Evolutionary conservation across 2,113 vertebrate species (phyloP).

Genomic region (Ranitomeya imitator): DNA sequence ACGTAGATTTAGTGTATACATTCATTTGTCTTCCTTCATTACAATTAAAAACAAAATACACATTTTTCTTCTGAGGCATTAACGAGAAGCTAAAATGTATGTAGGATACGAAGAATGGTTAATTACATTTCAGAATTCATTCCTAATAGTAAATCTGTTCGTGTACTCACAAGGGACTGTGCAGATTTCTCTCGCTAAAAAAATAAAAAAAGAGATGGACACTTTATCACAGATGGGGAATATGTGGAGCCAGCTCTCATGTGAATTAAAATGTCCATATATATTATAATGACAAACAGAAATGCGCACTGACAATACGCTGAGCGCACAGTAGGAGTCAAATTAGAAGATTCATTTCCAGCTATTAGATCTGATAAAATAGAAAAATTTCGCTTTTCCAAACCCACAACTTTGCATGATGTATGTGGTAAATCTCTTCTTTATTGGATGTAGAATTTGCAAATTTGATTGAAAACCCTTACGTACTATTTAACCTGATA

Average conservation of each 20-base stretch:
- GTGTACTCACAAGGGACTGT: conserved; percentile 29
- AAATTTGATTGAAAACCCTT: conserved; percentile 6
- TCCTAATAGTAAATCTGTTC: conserved; percentile 46
- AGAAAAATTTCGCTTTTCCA: conserved; percentile 26
- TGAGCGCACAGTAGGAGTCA: conserved; percentile 22
- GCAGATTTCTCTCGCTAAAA: conserved; percentile 29
- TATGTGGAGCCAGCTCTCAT: conserved; percentile 43
- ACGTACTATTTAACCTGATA: conserved; percentile 25
- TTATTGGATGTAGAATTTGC: conserved; percentile 1
- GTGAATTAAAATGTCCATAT: conserved; percentile 53
- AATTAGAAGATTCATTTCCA: conserved; percentile 29
- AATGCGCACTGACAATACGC: conserved; percentile 29
- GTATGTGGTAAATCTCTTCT: conserved; percentile 16
- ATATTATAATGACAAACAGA: conserved; percentile 50
- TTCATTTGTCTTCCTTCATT: neutral
- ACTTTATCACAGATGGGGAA: conserved; percentile 52
- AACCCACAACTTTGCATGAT: conserved; percentile 4
- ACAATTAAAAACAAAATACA: neutral
- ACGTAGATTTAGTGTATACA: neutral
- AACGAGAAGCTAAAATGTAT: neutral
- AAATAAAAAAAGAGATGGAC: conserved; percentile 37
- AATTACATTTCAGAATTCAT: conserved; percentile 36
- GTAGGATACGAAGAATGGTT: conserved; percentile 32
- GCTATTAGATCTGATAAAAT: conserved; percentile 19
- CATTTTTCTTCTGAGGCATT: neutral